Evolutionary conservation across 92 coral and sea anemone genomes (phyloP), one percentile per base, ranked within the genome.

Genomic region (Hydrozoanthus gracilis): DNA sequence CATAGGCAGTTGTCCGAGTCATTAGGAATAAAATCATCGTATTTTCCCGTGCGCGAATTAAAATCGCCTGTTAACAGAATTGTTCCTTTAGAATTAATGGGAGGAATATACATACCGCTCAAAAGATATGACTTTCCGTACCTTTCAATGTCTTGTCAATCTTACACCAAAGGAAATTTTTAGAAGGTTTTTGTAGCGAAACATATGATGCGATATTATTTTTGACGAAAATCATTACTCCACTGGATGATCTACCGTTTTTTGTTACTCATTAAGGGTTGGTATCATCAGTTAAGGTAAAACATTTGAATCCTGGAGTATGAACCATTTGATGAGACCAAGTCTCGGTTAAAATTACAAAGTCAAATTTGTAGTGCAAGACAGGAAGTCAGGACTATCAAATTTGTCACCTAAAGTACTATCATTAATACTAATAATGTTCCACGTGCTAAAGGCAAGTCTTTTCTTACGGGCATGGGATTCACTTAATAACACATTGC

Each of bases 381-480:
- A 61, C 67, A 69, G 74, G 74, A 69, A 69, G 74, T 69, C 74
- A 69, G 45, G 74, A 69, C 17, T 69, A 69, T 69, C 74, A 69
- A 69, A 69, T 69, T 69, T 69, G 48, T 69, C 74, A 61, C 67
- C 67, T 61, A 61, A 61, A 61, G 9, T 5, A 3, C 67, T 15
- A 71, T 44, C 76, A 71, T 71, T 71, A 71, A 71, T 71, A 45
- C 76, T 51, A 45, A 44, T 71, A 71, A 71, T 71, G 76, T 71
- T 71, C 76, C 76, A 71, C 76, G 76, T 71, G 52, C 79, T 48
- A 51, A 74, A 50, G 0, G 62, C 45, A 51, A 74, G 79, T 74
- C 58, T 74, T 74, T 69, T 61, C 67, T 61, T 61, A 71, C 76
- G 76, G 54, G 76, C 76, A 73, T 56, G 78, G 56, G 58, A 73